Evolutionary conservation across 2,113 vertebrate genomes (phyloP), one percentile per base, ranked within the genome.

Genomic region (Microcebus jonahi): DNA sequence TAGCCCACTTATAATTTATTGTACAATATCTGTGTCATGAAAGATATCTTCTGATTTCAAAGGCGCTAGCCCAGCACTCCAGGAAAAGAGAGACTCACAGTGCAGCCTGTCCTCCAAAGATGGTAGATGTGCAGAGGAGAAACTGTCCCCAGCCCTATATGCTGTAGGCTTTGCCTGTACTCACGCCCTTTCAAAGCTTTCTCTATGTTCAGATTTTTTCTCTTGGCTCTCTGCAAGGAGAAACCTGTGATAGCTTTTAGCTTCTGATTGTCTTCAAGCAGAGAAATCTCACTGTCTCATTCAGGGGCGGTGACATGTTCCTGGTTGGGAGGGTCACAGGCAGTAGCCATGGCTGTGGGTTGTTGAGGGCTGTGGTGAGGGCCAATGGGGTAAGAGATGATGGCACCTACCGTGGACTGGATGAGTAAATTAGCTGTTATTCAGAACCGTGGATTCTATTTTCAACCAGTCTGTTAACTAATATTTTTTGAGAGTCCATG

Each of bases 201-300:
- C 80, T 29, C 36, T 90, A 20, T 71, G 39, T 87, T 29, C 91
- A 79, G 83, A 55, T 79, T 92, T n/a, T 93, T 77, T 89, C 7
- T 90, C 55, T 45, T 90, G 70, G 63, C 18, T 70, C 21, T 55
- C 63, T 63, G 29, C 27, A 92, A 90, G 73, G 86, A 76, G 79
- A 83, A 50, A 70, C 6, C 34, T 91, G 9, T 68, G 17, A 59
- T n/a, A 34, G 20, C 70, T 71, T 61, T 91, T 75, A 75, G 63
- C 36, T 65, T 81, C 57, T 76, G 55, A 73, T 48, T 55, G 31
- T 75, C 57, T 75, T 68, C 9, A 48, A 73, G 29, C 31, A 70
- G 82, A 31, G 85, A 50, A 45, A 57, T 42, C 55, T 86, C 42
- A 29, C n/a, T 4, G 39, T 90, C 36, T 84, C 53, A 17, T 27